Evolutionary conservation across 2,113 vertebrate species (phyloP).

Genomic region (Barbus barbus): DNA sequence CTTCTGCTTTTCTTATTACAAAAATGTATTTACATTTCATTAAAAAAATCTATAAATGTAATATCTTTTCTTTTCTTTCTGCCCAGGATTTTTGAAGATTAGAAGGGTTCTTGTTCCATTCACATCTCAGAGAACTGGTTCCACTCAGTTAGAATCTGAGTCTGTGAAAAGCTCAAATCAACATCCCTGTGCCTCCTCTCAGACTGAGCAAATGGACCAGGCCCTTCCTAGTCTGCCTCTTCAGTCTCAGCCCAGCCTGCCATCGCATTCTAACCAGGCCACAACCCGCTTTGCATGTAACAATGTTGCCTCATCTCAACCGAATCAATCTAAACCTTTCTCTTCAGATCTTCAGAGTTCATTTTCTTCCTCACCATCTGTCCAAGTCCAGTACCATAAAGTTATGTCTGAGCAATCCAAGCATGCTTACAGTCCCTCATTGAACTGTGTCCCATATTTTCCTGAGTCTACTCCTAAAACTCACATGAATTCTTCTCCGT

Average conservation of each 20-base stretch:
- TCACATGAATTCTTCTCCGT: not conserved
- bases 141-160: no score
- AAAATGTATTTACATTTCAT: not conserved
- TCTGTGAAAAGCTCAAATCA: not conserved
- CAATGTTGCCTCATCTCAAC: not conserved
- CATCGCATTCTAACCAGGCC: not conserved
- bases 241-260: not conserved
- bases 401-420: not conserved
- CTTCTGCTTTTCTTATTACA: not conserved
- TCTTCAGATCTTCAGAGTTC: not conserved
- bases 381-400: not conserved
- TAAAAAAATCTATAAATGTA: not conserved
- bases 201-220: not conserved
- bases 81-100: slow-evolving; percentile 34
- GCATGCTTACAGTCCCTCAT: not conserved
- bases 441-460: not conserved
- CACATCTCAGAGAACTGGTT: not conserved
- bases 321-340: not conserved
- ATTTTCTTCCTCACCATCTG: not conserved
- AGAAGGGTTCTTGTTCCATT: slow-evolving; percentile 1
- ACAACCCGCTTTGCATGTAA: not conserved
- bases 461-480: not conserved
- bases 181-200: not conserved
- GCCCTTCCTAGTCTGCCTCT: not conserved
- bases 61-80: not conserved